phyloP scores from a whole-genome alignment of 2,888 invertebrate genomes.

The Amphimallon solstitiale region DNA sequence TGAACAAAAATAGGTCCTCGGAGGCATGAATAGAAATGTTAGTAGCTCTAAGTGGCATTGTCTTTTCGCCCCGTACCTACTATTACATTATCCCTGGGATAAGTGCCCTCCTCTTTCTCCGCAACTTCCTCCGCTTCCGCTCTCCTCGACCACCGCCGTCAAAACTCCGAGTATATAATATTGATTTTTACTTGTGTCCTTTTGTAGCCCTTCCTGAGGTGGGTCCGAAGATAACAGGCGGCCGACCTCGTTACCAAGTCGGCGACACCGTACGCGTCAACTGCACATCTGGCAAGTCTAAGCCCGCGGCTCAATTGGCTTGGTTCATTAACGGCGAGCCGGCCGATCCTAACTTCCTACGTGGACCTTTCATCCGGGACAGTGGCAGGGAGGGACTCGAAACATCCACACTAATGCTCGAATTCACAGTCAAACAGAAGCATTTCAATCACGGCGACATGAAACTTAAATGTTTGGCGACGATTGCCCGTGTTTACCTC shows the following conservation, averaged over 20 bases:
- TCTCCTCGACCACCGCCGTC: background rate
- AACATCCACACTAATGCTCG: conserved; percentile 79
- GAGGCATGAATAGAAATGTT: conserved; percentile 36
- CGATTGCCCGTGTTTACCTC: conserved; percentile 87
- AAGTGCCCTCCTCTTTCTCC: conserved; percentile 9
- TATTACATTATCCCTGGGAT: conserved; percentile 25
- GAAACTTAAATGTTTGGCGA: conserved; percentile 89
- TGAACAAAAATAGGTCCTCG: conserved; percentile 28
- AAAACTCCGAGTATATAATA: conserved; percentile 9
- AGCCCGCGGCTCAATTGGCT: conserved; percentile 83
- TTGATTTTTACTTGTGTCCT: conserved; percentile 14
- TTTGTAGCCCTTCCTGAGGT: conserved; percentile 80
- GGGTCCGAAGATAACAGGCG: conserved; percentile 84
- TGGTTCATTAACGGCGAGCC: conserved; percentile 91
- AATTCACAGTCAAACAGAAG: conserved; percentile 82
- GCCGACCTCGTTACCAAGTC: conserved; percentile 82
- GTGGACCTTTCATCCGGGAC: conserved; percentile 66
- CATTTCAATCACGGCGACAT: conserved; percentile 87
- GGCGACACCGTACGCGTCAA: conserved; percentile 85
- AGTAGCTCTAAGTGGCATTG: conserved; percentile 35
- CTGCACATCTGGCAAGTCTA: conserved; percentile 84
- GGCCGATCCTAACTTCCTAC: conserved; percentile 63
- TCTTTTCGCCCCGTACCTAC: conserved; percentile 30
- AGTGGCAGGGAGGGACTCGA: conserved; percentile 76
- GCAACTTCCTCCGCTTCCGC: background rate